Evolutionary conservation across 2,888 invertebrate genomes (phyloP), one percentile per base, ranked within the genome.

Genomic region (Ectobius pallidus): DNA sequence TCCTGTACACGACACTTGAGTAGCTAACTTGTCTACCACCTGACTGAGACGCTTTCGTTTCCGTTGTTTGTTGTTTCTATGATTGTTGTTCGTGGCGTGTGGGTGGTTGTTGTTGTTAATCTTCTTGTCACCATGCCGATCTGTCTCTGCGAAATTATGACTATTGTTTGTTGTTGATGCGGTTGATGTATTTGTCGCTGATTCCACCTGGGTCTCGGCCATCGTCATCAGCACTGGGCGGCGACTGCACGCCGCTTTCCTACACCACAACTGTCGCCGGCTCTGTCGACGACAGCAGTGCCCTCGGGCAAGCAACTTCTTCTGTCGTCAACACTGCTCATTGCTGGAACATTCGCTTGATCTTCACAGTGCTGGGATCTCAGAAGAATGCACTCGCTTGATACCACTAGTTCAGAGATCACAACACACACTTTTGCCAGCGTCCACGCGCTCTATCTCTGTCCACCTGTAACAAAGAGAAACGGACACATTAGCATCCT

Each of bases 31-130:
- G 80, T 94, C 93, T 74, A 95, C 85, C 25, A 95, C 91, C 75
- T 91, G 92, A 70, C 92, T 93, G 20, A 95, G 86, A 49, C 94
- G 87, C 81, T 93, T 91, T 76, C 93, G 88, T 82, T 94, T 95
- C 77, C 91, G 86, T 77, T 90, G 89, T 80, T 91, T 86, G 83
- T 87, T 86, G 52, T 63, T 62, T 11, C 49, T 62, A 67, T 74
- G 71, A 71, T 75, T 73, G 78, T 89, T 89, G 75, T 89, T 87
- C 78, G 89, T 89, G 76, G 87, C 85, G 74, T 87, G 87, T 76
- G 87, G 85, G 69, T 88, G 87, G 76, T 88, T 86, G 78, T 87
- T 87, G 81, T 88, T 88, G 80, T 89, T 83, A 22, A 62, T 42
- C 44, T 69, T 71, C 63, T 74, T 71, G 52, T 44, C 72, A 30